phyloP scores from a whole-genome alignment of 2,797 vertebrate genomes.

The Gadopsis bispinosus region DNA sequence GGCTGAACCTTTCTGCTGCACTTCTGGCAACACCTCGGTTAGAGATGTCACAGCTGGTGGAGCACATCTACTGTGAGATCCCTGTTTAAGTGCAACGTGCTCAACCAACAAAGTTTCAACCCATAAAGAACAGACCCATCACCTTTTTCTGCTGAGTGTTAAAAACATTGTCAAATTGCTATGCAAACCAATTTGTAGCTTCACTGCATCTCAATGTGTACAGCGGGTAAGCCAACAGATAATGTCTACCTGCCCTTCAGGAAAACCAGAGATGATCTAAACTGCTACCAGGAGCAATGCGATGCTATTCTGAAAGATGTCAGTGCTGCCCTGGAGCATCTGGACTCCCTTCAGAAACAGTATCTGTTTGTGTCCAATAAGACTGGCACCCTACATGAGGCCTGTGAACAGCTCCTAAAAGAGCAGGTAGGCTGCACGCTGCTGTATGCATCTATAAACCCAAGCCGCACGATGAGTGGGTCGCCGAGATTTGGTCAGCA shows the following conservation, averaged over 20 bases:
- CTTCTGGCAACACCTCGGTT: background rate
- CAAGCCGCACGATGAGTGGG: background rate
- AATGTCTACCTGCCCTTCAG: conserved; percentile 81
- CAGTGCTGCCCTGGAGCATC: conserved; percentile 90
- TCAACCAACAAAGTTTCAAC: background rate
- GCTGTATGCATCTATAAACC: background rate
- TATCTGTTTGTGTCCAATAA: conserved; percentile 98
- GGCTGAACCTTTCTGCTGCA: background rate
- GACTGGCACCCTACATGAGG: conserved; percentile 95
- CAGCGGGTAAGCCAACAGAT: background rate
- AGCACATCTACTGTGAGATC: background rate
- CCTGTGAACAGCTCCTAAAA: conserved; percentile 96
- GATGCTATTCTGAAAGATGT: conserved; percentile 94
- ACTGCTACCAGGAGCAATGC: conserved; percentile 96
- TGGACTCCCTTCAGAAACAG: conserved; percentile 96
- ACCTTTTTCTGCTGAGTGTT: background rate
- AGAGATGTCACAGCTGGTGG: background rate
- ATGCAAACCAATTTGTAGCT: background rate
- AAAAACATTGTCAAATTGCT: background rate
- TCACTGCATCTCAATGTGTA: background rate
- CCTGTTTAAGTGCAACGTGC: background rate
- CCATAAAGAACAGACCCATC: background rate
- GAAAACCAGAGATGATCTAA: conserved; percentile 92
- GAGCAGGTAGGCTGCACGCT: conserved; percentile 89
- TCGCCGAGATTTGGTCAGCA: background rate